A percentile compares a stretch with the other conserved stretches of the same genome.
Evolutionary conservation across 2,888 invertebrate genomes (phyloP).

Genomic region (Dicranocentrus wangi): DNA sequence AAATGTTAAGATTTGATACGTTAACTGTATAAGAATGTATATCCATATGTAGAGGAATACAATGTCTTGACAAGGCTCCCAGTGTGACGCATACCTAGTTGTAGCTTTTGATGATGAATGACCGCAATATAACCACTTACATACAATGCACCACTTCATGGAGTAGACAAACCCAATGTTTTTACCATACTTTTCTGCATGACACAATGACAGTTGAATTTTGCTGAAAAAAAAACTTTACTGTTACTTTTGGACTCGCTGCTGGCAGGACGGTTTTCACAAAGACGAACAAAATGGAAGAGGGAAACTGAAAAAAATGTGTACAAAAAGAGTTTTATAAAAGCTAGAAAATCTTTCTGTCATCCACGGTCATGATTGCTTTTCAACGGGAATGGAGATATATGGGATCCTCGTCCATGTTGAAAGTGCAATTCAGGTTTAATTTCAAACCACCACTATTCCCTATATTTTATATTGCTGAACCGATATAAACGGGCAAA

Average conservation of each 20-base stretch:
- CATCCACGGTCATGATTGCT: background rate
- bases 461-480: background rate
- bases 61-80: background rate
- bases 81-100: conserved; percentile 14
- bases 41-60: background rate
- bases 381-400: background rate
- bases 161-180: background rate
- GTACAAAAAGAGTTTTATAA: background rate
- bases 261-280: background rate
- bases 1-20: background rate
- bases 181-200: background rate
- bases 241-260: background rate
- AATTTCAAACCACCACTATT: background rate
- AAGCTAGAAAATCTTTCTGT: background rate
- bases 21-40: background rate
- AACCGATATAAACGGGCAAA: background rate
- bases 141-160: background rate
- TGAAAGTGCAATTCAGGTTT: background rate
- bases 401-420: background rate
- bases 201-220: conserved; percentile 12
- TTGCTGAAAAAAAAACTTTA: background rate
- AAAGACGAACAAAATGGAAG: background rate
- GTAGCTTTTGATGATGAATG: conserved; percentile 14
- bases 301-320: background rate
- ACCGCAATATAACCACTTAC: background rate